Evolutionary conservation across 2,888 invertebrate species (phyloP).

Genomic region (Agapostemon virescens): DNA sequence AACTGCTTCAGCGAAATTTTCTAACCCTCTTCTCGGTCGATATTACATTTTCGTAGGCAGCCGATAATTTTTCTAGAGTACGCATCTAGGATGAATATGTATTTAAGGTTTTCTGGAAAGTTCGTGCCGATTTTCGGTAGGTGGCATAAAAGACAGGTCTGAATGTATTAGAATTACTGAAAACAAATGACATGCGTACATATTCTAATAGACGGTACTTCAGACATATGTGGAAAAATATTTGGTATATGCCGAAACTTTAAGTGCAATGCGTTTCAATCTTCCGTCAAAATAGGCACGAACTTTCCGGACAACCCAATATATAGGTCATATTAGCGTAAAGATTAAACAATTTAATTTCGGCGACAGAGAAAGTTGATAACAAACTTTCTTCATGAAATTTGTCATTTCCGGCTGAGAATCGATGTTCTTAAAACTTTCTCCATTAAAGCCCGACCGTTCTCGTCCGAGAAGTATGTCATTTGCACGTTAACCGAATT

Average conservation of each 20-base stretch:
- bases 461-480: conserved; percentile 5
- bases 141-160: no score
- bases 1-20: neutral
- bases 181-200: no score
- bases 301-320: no score
- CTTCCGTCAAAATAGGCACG: no score
- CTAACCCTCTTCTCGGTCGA: neutral
- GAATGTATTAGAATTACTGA: no score
- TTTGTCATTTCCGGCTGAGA: conserved; percentile 19
- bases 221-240: no score
- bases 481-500: conserved; percentile 16
- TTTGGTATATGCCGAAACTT: no score
- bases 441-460: conserved; percentile 7
- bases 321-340: neutral
- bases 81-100: neutral
- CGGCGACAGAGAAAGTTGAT: conserved; percentile 6
- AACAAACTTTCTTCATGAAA: conserved; percentile 24
- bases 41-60: neutral
- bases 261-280: no score
- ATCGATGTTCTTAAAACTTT: conserved; percentile 25
- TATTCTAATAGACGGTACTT: no score
- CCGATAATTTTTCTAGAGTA: neutral
- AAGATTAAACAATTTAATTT: conserved; percentile 12
- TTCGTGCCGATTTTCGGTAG: no score
- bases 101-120: no score